phyloP scores from a whole-genome alignment of 2,113 vertebrate species.

The Scophthalmus maximus region DNA sequence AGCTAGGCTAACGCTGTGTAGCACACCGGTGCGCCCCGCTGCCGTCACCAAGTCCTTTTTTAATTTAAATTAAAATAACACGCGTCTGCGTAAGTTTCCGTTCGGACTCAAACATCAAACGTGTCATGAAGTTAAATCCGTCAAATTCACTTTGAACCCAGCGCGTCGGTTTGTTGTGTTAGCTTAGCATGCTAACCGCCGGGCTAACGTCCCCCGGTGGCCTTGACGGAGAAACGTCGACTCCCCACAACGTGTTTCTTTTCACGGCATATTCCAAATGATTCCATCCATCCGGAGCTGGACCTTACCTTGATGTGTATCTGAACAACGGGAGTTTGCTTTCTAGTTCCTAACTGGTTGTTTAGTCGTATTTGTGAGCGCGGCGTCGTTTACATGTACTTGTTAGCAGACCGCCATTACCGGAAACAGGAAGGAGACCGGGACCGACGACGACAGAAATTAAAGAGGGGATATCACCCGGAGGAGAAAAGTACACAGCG shows the following conservation, averaged over 20 bases:
- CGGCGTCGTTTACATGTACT: constrained; percentile 41
- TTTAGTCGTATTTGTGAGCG: not conserved
- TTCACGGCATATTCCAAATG: rapidly evolving
- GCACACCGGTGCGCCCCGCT: not conserved
- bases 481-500: constrained; percentile 4
- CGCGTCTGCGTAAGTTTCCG: rapidly evolving
- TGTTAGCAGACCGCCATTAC: constrained; percentile 69
- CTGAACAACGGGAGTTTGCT: too few species aligned
- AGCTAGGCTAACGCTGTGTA: constrained; percentile 36
- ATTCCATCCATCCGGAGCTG: rapidly evolving
- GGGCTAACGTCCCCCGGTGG: constrained; percentile 46
- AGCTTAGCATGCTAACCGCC: constrained; percentile 58
- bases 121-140: rapidly evolving
- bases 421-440: constrained; percentile 56
- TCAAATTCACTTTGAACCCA: not conserved
- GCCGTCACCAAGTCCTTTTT: too few species aligned
- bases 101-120: not conserved
- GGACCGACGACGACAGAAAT: not conserved
- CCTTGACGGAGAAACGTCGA: constrained; percentile 43
- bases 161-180: constrained; percentile 7
- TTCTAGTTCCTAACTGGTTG: not conserved
- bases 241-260: not conserved
- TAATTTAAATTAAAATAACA: too few species aligned
- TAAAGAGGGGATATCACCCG: not conserved
- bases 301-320: constrained; percentile 60